phyloP scores from a whole-genome alignment of 2,797 vertebrate species.

The Sebastes aleutianus region DNA sequence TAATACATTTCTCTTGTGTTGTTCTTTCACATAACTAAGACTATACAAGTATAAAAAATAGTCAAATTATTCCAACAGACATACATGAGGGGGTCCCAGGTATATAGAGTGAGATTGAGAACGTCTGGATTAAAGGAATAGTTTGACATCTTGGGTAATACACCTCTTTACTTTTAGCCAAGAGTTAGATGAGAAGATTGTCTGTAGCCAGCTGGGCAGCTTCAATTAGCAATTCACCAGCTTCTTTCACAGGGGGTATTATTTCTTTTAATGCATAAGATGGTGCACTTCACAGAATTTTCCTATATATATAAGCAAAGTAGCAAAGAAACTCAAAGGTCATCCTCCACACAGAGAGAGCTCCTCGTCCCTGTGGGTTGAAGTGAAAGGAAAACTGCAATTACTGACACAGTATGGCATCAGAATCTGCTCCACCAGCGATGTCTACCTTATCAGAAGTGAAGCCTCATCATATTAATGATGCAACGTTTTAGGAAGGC shows the following conservation, averaged over 20 bases:
- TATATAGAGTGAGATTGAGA: too few relatives aligned
- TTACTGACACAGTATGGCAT: conserved; percentile 57
- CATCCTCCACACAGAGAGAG: background rate
- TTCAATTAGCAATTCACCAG: background rate
- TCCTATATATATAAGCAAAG: background rate
- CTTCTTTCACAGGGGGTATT: background rate
- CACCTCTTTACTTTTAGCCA: too few relatives aligned
- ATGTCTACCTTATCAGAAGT: conserved; percentile 34
- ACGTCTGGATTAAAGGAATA: too few relatives aligned
- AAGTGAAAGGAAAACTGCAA: conserved; percentile 50
- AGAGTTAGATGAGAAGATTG: background rate
- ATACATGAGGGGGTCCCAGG: too few relatives aligned
- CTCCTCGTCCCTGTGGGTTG: background rate
- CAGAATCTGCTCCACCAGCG: conserved; percentile 33
- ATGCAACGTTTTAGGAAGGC: conserved; percentile 51
- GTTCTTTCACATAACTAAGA: too few relatives aligned
- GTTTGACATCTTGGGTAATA: too few relatives aligned
- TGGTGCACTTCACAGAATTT: background rate
- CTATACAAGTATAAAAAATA: too few relatives aligned
- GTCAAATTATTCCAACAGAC: too few relatives aligned
- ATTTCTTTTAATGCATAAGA: background rate
- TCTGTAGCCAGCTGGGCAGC: background rate
- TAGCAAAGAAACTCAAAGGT: background rate
- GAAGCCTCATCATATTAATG: conserved; percentile 61
- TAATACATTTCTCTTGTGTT: too few relatives aligned